These are phyloP conservation scores for Sebastolobus altivelis DNA, from an alignment of 2,797 vertebrate genomes.

Conservation along the genomic window DNA sequence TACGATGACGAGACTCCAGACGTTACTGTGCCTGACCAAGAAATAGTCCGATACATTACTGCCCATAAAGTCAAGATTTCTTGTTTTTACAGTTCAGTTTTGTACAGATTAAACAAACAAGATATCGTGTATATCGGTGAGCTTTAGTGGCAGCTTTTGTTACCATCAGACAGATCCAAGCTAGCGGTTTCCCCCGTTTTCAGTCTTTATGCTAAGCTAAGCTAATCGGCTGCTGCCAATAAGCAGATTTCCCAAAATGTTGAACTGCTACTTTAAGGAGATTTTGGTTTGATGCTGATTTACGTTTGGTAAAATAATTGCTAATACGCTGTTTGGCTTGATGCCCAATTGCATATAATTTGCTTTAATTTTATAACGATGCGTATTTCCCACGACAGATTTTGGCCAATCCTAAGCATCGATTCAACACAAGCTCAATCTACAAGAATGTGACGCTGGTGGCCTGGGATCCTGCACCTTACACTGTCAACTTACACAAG, in stretches of 20 bases:
- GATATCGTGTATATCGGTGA: too few relatives aligned
- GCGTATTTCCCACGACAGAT: conserved; percentile 52
- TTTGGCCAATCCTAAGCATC: conserved; percentile 92
- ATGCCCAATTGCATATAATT: neutral
- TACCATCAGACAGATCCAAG: neutral
- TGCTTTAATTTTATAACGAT: neutral
- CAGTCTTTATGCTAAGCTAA: neutral
- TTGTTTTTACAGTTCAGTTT: neutral
- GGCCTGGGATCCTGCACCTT: conserved; percentile 98
- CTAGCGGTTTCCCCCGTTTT: neutral
- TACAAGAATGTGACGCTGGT: conserved; percentile 96
- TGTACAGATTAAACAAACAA: neutral
- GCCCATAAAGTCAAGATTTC: neutral
- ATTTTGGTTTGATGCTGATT: neutral
- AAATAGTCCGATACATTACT: neutral
- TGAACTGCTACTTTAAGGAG: neutral
- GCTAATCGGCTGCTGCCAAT: neutral
- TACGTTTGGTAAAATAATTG: neutral
- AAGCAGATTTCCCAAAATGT: neutral
- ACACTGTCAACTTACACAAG: conserved; percentile 92
- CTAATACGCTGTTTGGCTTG: neutral
- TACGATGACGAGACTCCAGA: neutral
- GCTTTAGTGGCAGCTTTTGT: too few relatives aligned
- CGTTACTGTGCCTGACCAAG: neutral
- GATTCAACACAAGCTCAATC: conserved; percentile 92